Base-by-base conservation (phyloP, 2,797 vertebrate species). In the Aphelocoma californica region DNA sequence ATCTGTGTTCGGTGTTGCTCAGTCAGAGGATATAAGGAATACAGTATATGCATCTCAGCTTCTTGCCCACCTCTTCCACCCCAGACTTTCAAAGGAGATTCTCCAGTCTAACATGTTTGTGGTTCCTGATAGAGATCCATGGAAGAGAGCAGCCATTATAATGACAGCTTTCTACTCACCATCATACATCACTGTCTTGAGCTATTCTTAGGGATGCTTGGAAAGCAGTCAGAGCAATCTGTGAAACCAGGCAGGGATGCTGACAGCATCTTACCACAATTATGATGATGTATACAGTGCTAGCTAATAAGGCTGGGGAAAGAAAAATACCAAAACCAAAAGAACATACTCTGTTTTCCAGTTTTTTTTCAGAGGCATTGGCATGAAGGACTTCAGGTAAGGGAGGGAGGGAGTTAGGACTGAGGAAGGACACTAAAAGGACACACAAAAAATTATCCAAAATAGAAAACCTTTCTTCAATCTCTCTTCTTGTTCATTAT, bases 131-230 rank as follows among this genome's bases (percentile, higher is more conserved):
- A 78, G 54, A 73, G 4, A 34, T 78, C 71, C 47, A 51, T 71
- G 25, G 42, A 96, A 72, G 53, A 87, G 34, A 61, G 42, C 16
- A 92, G 31, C 71, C 69, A 34, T 32, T 81, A 38, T 42, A 85
- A 51, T 87, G 78, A 88, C 81, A 88, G 61, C 20, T 95, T 91
- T 84, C 81, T 56, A 80, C 47, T 78, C 54, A 21, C 79, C 79
- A 53, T 88, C 81, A 21, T 92, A 72, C 67, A 94, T 97, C 95
- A 91, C 81, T 92, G 86, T 94, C 92, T 62, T 2, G 2, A 88
- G 91, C 88, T 96, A 92, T 96, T 97, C 95, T 92, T 95, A 96
- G 95, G 73, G 67, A 77, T 95, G 92, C 80, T 86, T 96, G 90
- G 94, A 95, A 95, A 91, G 78, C 80, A 95, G 77, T 57, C 66